phyloP scores from a whole-genome alignment of 2,113 vertebrate species.

The Bothrops jararaca region DNA sequence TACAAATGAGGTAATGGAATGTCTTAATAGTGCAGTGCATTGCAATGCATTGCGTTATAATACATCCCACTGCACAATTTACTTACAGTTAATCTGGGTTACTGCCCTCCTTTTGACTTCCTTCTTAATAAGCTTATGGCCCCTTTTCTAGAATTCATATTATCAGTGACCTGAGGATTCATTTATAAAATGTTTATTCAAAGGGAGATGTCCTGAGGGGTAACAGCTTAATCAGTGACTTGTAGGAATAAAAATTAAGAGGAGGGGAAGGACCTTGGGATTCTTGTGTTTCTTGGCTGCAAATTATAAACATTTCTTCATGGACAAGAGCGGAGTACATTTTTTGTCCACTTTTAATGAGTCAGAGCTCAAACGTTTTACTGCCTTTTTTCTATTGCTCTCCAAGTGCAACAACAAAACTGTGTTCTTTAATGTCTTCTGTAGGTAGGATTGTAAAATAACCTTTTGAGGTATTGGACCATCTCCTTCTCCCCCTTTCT shows the following conservation, averaged over 20 bases:
- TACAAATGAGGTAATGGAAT: conserved; percentile 22
- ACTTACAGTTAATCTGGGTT: not conserved
- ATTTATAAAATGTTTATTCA: conserved; percentile 56
- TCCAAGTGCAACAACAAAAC: conserved; percentile 49
- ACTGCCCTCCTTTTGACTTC: conserved; percentile 18
- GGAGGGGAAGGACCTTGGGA: conserved; percentile 49
- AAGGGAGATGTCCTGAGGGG: conserved; percentile 49
- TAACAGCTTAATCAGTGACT: conserved; percentile 54
- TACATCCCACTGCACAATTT: not conserved
- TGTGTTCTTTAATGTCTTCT: conserved; percentile 28
- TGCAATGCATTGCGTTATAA: not conserved
- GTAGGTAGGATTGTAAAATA: conserved; percentile 27
- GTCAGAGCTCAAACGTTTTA: conserved; percentile 51
- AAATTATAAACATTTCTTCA: conserved; percentile 58
- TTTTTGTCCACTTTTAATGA: conserved; percentile 52
- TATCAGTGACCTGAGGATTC: conserved; percentile 42
- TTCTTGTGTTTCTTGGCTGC: conserved; percentile 65
- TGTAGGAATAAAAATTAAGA: conserved; percentile 58
- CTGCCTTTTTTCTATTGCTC: conserved; percentile 41
- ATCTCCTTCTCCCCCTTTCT: conserved; percentile 12
- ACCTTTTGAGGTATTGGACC: conserved; percentile 5
- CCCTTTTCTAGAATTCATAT: conserved; percentile 41
- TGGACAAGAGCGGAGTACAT: conserved; percentile 53
- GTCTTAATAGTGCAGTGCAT: not conserved
- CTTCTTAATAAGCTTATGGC: conserved; percentile 44